Percentiles rank a stretch among this genome's conserved stretches.
Evolutionary conservation across 2,797 vertebrate genomes (phyloP).

Genomic region (Australoheros facetus): DNA sequence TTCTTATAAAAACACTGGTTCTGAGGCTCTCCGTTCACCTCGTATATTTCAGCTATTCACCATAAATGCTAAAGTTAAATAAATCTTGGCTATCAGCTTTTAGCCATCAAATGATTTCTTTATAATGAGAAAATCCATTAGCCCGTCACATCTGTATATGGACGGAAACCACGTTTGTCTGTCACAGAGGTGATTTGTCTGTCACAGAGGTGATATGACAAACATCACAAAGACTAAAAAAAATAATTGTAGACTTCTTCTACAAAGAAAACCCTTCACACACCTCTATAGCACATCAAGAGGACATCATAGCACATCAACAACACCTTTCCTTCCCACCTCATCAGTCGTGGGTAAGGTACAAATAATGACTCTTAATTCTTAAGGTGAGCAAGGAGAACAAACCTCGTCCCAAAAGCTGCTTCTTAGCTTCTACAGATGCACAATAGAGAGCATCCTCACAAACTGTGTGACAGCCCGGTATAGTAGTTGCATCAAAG

Average conservation of each 20-base stretch:
- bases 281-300: neutral
- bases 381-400: neutral
- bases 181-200: neutral
- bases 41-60: neutral
- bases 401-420: neutral
- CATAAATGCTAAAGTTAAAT: neutral
- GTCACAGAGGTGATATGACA: neutral
- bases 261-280: neutral
- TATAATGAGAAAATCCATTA: neutral
- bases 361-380: neutral
- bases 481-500: neutral
- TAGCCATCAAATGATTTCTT: neutral
- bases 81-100: neutral
- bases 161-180: constrained; percentile 7
- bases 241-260: neutral
- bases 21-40: neutral
- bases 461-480: neutral
- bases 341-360: neutral
- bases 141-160: neutral
- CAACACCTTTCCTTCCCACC: neutral
- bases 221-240: neutral
- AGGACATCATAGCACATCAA: neutral
- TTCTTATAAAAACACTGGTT: neutral
- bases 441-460: neutral
- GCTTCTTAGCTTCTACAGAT: neutral